Evolutionary conservation across 2,113 vertebrate species (phyloP), one percentile per base, ranked within the genome.

Genomic region (Plotosus lineatus): DNA sequence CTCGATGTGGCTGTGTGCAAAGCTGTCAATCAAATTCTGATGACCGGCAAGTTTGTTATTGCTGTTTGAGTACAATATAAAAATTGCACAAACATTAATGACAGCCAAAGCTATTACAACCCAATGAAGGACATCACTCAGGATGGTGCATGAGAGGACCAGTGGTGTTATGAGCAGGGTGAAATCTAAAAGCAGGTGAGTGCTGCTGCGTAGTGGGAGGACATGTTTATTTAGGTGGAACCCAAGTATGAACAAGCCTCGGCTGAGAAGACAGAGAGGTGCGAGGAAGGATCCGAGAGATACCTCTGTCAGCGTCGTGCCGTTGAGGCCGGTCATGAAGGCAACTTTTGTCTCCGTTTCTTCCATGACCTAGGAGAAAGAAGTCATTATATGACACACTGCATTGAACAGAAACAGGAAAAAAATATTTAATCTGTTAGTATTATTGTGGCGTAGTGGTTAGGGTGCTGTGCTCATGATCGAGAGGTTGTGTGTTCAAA

Each of bases 281-380:
- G 94, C 83, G 2, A 98, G 87, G 23, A 94, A 89, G 68, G 94
- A 89, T 75, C 95, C 95, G 19, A 94, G 21, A 0, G 91, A 92
- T 58, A 98, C 91, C 88, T 99, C 98, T 75, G 90, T 83, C 83
- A 98, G 86, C 33, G 89, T 96, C 1, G 97, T 99, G 80, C 98
- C 98, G 12, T 93, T 98, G 17, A 96, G 91, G 80, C 98, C 95
- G 87, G 95, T 95, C 86, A 99, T 71, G 86, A 99, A 99, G 2
- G 93, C 95, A 89, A 96, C 94, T 86, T 98, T 99, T 71, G 94
- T 88, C 6, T 94, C 90, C 56, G 89, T 94, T 50, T 94, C 91
- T 77, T 93, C 94, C 97, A 98, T 98, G 76, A n/a, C 81, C 93
- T 94, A 87, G 26, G 81, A 89, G 79, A 89, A 44, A 87, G 55